These are phyloP conservation scores for Naso thynnoides DNA, from an alignment of 2,797 vertebrate genomes.

Conservation along the genomic window DNA sequence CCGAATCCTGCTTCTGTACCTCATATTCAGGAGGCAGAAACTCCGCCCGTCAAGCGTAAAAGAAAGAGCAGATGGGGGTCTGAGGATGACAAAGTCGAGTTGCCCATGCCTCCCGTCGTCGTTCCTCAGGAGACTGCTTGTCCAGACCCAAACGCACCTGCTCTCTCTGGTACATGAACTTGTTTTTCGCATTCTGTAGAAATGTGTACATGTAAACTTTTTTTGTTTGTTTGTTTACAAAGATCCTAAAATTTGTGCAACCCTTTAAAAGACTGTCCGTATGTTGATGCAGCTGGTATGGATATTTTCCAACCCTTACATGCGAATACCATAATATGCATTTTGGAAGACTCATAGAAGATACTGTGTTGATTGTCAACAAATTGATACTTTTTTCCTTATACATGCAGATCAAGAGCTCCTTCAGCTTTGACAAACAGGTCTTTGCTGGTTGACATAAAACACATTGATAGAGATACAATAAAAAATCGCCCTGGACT, in stretches of 20 bases:
- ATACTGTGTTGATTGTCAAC: not conserved
- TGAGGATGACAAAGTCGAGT: slow-evolving; percentile 93
- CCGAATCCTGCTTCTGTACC: slow-evolving; percentile 21
- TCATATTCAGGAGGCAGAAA: slow-evolving; percentile 38
- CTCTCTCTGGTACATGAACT: slow-evolving; percentile 79
- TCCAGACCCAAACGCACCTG: slow-evolving; percentile 68
- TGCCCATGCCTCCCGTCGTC: slow-evolving; percentile 82
- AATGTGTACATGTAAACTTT: not conserved
- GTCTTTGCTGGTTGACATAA: too few species aligned
- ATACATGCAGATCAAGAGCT: not conserved
- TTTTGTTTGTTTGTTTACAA: slow-evolving; percentile 7
- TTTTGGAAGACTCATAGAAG: not conserved
- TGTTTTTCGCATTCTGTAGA: not conserved
- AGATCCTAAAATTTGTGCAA: not conserved
- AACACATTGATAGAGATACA: too few species aligned
- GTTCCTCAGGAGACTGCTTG: slow-evolving; percentile 63
- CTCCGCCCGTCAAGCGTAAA: slow-evolving; percentile 88
- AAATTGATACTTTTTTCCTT: not conserved
- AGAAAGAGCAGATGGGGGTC: slow-evolving; percentile 98
- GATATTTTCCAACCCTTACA: not conserved
- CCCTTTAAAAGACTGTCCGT: not conserved
- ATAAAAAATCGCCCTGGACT: too few species aligned
- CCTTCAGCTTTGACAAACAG: not conserved
- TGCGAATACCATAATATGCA: not conserved
- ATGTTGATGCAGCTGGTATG: not conserved